Evolutionary conservation across 2,797 vertebrate genomes (phyloP).

Genomic region (Pantherophis alleghaniensis): DNA sequence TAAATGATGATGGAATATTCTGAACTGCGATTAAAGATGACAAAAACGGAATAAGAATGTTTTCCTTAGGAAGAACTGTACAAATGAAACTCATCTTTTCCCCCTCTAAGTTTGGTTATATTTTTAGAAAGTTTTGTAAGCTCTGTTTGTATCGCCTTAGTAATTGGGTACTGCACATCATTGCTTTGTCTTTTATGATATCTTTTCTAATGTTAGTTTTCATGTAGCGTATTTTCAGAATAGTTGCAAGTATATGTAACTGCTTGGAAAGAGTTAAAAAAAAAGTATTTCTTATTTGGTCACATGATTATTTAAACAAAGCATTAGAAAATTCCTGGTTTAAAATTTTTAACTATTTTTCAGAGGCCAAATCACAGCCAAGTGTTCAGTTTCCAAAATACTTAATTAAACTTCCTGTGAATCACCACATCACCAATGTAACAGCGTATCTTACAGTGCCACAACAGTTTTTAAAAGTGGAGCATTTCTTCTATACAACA

Average conservation of each 20-base stretch:
- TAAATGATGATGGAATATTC: neutral
- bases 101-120: neutral
- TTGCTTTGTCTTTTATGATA: neutral
- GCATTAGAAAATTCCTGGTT: neutral
- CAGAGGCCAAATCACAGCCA: conserved; percentile 81
- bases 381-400: conserved; percentile 84
- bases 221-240: conserved; percentile 9
- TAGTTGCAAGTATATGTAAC: neutral
- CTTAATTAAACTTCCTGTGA: conserved; percentile 78
- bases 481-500: conserved; percentile 70
- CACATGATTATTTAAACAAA: neutral
- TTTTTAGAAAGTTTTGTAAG: neutral
- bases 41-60: neutral
- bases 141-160: neutral
- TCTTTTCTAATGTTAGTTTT: neutral
- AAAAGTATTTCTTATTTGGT: neutral
- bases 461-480: conserved; percentile 73
- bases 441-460: conserved; percentile 83
- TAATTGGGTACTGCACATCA: neutral
- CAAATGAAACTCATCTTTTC: too few relatives aligned
- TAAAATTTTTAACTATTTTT: conserved; percentile 41
- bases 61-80: neutral
- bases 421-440: conserved; percentile 75
- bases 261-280: neutral
- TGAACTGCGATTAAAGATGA: neutral